Conservation (phyloP, 2,888 invertebrate species). For the Conomelus anceps region DNA sequence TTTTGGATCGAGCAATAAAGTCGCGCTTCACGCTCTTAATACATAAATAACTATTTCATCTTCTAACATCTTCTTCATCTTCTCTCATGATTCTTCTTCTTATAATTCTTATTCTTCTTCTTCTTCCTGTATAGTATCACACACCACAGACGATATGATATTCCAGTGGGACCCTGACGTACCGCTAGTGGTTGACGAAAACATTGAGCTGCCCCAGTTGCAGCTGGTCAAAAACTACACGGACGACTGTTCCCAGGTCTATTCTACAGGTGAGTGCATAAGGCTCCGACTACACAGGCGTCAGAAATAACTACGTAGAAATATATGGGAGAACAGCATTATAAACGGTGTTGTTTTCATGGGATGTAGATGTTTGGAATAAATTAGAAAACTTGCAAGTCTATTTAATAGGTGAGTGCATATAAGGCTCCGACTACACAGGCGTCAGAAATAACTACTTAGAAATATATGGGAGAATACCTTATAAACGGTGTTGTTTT, state of each 20-base stretch:
- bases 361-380: too few species aligned
- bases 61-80: too few species aligned
- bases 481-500: too few species aligned
- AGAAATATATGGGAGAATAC: background rate
- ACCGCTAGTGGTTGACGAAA: slow-evolving; percentile 80
- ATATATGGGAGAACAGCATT: background rate
- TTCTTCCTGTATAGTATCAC: slow-evolving; percentile 62
- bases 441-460: background rate
- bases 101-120: too few species aligned
- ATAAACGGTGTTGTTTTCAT: too few species aligned
- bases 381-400: too few species aligned
- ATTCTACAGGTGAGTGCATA: slow-evolving; percentile 65
- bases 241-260: slow-evolving; percentile 86
- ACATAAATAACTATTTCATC: too few species aligned
- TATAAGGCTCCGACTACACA: background rate
- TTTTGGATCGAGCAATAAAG: too few species aligned
- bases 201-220: slow-evolving; percentile 85
- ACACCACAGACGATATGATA: slow-evolving; percentile 88
- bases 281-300: background rate
- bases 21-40: too few species aligned
- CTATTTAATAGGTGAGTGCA: slow-evolving; percentile 70
- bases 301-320: background rate
- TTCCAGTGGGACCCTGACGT: slow-evolving; percentile 91
- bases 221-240: slow-evolving; percentile 80
- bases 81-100: too few species aligned